phyloP scores from a whole-genome alignment of 2,888 invertebrate species.

The Chelonus formosanus region DNA sequence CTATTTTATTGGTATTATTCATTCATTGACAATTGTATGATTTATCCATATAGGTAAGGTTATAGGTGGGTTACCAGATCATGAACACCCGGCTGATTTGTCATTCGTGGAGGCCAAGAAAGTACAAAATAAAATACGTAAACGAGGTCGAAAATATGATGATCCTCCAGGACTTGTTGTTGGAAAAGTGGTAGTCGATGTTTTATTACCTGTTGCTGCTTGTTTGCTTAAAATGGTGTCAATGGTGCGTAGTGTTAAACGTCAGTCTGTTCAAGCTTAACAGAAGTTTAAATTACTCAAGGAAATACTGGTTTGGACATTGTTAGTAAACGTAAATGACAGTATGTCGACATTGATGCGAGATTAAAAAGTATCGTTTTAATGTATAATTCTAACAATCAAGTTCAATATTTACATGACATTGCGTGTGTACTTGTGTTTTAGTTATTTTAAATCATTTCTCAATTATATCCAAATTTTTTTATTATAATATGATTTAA shows the following conservation, averaged over 20 bases:
- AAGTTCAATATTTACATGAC: not conserved
- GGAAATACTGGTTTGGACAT: too few relatives aligned
- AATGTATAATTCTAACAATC: not conserved
- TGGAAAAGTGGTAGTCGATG: not conserved
- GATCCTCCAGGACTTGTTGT: not conserved
- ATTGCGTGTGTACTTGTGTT: not conserved
- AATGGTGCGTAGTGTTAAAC: slow-evolving; percentile 5
- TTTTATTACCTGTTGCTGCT: not conserved
- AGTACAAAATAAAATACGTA: too few relatives aligned
- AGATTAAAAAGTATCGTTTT: not conserved
- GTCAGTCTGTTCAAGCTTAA: too few relatives aligned
- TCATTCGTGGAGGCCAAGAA: not conserved
- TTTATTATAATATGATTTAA: too few relatives aligned
- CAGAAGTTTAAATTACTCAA: too few relatives aligned
- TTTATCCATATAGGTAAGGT: not conserved
- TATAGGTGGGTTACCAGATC: not conserved
- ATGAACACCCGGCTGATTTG: not conserved
- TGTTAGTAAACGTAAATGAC: not conserved
- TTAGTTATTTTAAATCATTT: not conserved
- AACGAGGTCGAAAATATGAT: too few relatives aligned
- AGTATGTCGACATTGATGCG: not conserved
- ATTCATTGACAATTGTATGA: not conserved
- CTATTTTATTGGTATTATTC: not conserved
- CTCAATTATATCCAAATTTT: too few relatives aligned
- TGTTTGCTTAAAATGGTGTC: slow-evolving; percentile 2